These are phyloP conservation scores for Oedothorax gibbosus DNA, from an alignment of 1,140 invertebrate species.

Conservation along the genomic window DNA sequence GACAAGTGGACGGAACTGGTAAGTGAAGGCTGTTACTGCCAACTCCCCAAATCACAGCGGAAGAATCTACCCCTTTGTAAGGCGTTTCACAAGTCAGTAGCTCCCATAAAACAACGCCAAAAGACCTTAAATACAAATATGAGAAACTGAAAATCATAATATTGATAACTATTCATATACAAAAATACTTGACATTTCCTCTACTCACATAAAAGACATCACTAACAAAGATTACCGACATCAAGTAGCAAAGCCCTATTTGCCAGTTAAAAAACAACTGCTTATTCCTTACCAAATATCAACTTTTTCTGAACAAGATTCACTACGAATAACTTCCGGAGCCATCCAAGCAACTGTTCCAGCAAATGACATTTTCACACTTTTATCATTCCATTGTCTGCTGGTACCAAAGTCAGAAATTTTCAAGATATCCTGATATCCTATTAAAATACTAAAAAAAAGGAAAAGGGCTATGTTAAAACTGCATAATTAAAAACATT, in stretches of 20 bases:
- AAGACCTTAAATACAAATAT: constrained; percentile 76
- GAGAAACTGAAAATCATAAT: background rate
- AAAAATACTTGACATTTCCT: background rate
- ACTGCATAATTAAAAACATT: too few species aligned
- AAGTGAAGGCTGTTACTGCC: constrained; percentile 91
- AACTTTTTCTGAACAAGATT: constrained; percentile 96
- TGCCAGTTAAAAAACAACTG: background rate
- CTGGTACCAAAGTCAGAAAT: constrained; percentile 98
- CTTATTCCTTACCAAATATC: constrained; percentile 83
- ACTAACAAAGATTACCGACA: background rate
- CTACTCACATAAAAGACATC: background rate
- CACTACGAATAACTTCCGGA: constrained; percentile 96
- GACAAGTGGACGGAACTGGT: constrained; percentile 90
- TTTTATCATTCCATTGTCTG: constrained; percentile 93
- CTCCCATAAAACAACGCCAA: constrained; percentile 97
- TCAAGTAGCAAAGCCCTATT: background rate
- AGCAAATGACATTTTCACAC: constrained; percentile 97
- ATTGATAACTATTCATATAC: background rate
- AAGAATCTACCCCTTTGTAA: constrained; percentile 96
- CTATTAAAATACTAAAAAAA: constrained; percentile 88
- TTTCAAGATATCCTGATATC: constrained; percentile 89
- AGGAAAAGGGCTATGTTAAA: constrained; percentile 1
- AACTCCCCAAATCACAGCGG: constrained; percentile 97
- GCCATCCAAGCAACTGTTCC: constrained; percentile 99
- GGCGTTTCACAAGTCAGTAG: constrained; percentile 94